Evolutionary conservation across 2,797 vertebrate genomes (phyloP).

Genomic region (Phoeniculus purpureus): DNA sequence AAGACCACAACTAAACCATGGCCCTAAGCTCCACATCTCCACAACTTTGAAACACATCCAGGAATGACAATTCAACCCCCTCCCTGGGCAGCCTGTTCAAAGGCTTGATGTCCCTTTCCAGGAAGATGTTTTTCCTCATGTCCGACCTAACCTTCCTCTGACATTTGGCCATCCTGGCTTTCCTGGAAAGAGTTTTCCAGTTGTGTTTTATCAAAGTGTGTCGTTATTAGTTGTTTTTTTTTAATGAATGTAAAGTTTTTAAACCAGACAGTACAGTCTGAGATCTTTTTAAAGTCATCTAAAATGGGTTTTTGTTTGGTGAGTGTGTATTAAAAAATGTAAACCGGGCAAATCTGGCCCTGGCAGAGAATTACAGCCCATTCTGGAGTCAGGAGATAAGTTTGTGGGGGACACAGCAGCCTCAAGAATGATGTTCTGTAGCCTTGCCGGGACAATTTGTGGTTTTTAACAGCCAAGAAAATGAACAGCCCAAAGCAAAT

Average conservation of each 20-base stretch:
- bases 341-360: neutral
- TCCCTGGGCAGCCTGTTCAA: no score
- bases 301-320: neutral
- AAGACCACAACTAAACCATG: no score
- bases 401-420: neutral
- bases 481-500: neutral
- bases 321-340: neutral
- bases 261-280: neutral
- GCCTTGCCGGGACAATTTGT: neutral
- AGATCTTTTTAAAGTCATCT: neutral
- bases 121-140: no score
- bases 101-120: no score
- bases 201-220: neutral
- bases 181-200: conserved; percentile 42
- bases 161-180: neutral
- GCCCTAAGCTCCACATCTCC: no score
- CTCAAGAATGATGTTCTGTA: neutral
- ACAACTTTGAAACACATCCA: no score
- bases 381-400: neutral
- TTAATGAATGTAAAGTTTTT: neutral
- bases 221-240: neutral
- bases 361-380: neutral
- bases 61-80: no score
- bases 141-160: no score
- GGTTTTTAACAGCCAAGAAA: neutral